Evolutionary conservation across 2,888 invertebrate species (phyloP).

Genomic region (Cephus pulcher): DNA sequence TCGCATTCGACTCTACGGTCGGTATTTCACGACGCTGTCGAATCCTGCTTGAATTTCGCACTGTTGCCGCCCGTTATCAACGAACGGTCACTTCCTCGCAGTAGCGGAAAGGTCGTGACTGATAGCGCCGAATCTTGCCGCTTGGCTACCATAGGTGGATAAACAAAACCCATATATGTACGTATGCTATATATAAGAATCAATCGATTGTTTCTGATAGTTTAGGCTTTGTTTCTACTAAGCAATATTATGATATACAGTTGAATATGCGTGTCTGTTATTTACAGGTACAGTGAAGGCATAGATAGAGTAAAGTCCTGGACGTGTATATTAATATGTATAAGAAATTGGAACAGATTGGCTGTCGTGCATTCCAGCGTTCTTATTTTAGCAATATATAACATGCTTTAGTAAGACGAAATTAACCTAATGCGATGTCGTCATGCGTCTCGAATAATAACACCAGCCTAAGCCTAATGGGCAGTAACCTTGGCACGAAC

Average conservation of each 20-base stretch:
- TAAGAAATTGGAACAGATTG: neutral
- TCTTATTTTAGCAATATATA: neutral
- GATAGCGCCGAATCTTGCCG: neutral
- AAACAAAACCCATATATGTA: neutral
- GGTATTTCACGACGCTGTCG: neutral
- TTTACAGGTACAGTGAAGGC: neutral
- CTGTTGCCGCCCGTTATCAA: constrained; percentile 36
- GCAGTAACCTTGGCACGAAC: constrained; percentile 20
- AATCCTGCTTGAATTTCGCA: neutral
- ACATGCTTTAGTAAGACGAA: neutral
- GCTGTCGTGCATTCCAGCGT: neutral
- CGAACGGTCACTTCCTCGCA: constrained; percentile 34
- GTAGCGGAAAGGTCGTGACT: constrained; percentile 2
- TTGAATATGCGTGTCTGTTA: neutral
- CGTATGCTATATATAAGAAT: neutral
- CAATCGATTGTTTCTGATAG: neutral
- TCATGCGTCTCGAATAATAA: neutral
- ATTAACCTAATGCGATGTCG: neutral
- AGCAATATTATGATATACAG: neutral
- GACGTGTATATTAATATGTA: neutral
- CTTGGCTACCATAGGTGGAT: neutral
- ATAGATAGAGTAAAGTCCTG: neutral
- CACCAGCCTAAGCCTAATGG: constrained; percentile 8
- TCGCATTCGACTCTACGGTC: neutral
- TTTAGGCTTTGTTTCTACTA: neutral